A percentile compares a stretch with the other conserved stretches of the same genome.
phyloP scores from a whole-genome alignment of 1,140 invertebrate genomes.

The Drosophila kikkawai region DNA sequence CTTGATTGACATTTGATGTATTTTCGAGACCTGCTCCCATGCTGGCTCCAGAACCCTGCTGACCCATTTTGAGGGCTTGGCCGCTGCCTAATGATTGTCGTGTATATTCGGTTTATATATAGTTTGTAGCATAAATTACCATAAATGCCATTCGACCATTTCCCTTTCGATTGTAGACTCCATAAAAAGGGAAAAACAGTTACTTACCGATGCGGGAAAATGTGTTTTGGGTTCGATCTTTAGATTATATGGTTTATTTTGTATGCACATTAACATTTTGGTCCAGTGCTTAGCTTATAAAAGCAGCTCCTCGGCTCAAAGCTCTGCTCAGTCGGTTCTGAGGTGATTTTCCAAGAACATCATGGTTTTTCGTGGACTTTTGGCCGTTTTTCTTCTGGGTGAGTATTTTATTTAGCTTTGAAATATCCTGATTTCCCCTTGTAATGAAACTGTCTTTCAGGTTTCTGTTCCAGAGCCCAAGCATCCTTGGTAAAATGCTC shows the following conservation, averaged over 20 bases:
- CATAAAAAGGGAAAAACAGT: constrained; percentile 47
- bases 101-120: constrained; percentile 15
- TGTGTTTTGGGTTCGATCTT: constrained; percentile 20
- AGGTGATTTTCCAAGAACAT: constrained; percentile 23
- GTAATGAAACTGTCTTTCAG: constrained; percentile 12
- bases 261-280: constrained; percentile 32
- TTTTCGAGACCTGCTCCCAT: constrained; percentile 4
- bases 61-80: constrained; percentile 25
- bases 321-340: constrained; percentile 39
- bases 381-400: constrained; percentile 46
- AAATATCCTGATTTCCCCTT: neutral
- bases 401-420: constrained; percentile 10
- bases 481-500: constrained; percentile 64
- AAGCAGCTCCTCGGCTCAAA: neutral
- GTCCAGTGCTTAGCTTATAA: constrained; percentile 45
- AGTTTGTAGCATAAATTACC: constrained; percentile 45
- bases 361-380: constrained; percentile 33
- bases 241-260: constrained; percentile 35
- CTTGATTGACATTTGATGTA: constrained; percentile 66
- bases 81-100: constrained; percentile 8
- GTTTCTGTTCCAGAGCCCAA: constrained; percentile 21
- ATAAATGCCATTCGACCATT: constrained; percentile 48
- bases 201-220: constrained; percentile 47
- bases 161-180: constrained; percentile 32
- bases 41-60: constrained; percentile 34